These are phyloP conservation scores for Volucella zonaria DNA, from an alignment of 2,888 invertebrate species.

Conservation along the genomic window DNA sequence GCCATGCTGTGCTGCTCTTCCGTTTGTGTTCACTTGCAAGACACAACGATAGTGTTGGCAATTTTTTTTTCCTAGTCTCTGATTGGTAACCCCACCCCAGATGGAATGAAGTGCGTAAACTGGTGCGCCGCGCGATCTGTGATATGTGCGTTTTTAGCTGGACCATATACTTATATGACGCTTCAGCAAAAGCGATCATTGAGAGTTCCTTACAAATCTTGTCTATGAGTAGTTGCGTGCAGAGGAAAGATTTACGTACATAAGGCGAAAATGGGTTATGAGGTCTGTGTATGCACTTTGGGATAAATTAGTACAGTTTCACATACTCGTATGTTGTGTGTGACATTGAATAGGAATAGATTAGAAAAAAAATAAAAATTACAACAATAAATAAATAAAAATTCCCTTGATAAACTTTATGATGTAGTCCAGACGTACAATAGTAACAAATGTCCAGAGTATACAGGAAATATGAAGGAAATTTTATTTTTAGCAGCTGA, in stretches of 20 bases:
- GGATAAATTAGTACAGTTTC: conserved; percentile 44
- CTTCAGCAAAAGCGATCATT: conserved; percentile 46
- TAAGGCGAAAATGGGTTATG: conserved; percentile 67
- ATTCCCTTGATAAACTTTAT: too few relatives aligned
- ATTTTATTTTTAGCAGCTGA: too few relatives aligned
- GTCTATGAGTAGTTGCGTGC: conserved; percentile 64
- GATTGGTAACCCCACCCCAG: conserved; percentile 60
- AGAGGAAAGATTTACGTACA: conserved; percentile 66
- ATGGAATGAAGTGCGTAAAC: conserved; percentile 51
- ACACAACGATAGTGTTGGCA: conserved; percentile 34
- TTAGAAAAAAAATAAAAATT: too few relatives aligned
- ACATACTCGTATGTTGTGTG: neutral
- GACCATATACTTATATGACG: conserved; percentile 38
- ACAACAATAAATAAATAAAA: too few relatives aligned
- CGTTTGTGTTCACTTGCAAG: conserved; percentile 65
- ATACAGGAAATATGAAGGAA: too few relatives aligned
- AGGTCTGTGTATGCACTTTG: conserved; percentile 69
- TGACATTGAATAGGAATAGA: conserved; percentile 18
- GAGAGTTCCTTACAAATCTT: conserved; percentile 60
- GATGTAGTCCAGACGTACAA: too few relatives aligned
- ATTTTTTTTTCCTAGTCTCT: conserved; percentile 21
- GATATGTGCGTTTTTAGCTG: conserved; percentile 40
- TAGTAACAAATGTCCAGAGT: too few relatives aligned
- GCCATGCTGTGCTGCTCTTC: conserved; percentile 47
- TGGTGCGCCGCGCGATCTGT: conserved; percentile 45